Percentiles rank a stretch among this genome's conserved stretches.
These are phyloP conservation scores for Geothlypis trichas DNA, from an alignment of 2,113 vertebrate genomes.

Conservation along the genomic window DNA sequence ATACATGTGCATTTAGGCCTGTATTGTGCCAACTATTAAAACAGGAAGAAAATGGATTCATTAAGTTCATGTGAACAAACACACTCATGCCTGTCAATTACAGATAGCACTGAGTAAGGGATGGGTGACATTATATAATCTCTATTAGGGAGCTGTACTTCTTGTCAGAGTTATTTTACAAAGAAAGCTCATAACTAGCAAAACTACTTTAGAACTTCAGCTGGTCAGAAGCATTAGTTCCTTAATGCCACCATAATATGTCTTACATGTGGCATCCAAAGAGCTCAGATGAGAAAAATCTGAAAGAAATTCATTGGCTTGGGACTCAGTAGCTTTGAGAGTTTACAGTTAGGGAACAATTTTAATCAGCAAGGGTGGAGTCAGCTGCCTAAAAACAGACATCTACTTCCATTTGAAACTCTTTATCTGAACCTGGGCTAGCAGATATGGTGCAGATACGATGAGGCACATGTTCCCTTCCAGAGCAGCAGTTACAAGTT, in stretches of 20 bases:
- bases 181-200: background rate
- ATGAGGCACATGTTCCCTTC: background rate
- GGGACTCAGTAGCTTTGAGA: background rate
- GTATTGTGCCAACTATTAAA: background rate
- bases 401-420: background rate
- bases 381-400: background rate
- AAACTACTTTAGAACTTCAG: background rate
- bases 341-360: background rate
- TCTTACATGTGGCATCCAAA: background rate
- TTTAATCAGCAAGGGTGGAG: background rate
- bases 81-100: background rate
- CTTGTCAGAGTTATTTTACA: background rate
- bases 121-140: background rate
- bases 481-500: background rate
- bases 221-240: background rate
- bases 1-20: background rate
- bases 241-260: background rate
- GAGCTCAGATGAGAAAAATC: slow-evolving; percentile 16
- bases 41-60: background rate
- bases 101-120: background rate
- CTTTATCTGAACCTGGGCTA: background rate
- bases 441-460: background rate
- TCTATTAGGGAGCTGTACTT: background rate
- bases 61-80: background rate
- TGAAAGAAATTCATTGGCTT: background rate